Base-by-base conservation (phyloP, 2,113 vertebrate species). In the Coryphaenoides rupestris region DNA sequence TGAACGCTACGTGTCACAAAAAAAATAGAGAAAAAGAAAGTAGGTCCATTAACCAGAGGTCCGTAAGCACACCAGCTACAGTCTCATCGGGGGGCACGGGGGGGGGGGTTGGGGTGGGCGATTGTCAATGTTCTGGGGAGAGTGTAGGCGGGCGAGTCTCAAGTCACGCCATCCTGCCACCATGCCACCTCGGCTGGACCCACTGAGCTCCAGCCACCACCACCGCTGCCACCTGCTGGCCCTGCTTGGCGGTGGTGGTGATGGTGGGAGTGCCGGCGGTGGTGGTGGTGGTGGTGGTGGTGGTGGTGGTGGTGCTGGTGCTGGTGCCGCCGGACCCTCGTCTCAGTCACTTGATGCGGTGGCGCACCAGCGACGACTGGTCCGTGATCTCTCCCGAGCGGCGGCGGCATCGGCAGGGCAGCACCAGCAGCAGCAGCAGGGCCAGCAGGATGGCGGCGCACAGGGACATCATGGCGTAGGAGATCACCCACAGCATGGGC, bases 331-430 rank as follows among this genome's bases (percentile, higher is more conserved):
- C 33, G 13, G 33, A 40, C 33, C 33, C 33, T 12, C 5, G 63
- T 74, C 77, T 84, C 76, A 76, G 79, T 96, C 89, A 98, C 58
- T 98, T 98, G 93, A 97, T 96, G 21, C 96, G 93, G 64, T 99
- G 92, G 19, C 90, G 93, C 40, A 99, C 93, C 1, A 99, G 90
- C 0, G 96, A 97, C 10, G 97, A 99, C 75, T 96, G 93, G 0
- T 98, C 97, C 0, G 92, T 98, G 62, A 99, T 92, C 28, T 92
- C 91, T 4, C 93, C 92, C 0, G 81, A 87, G 58, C 86, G 72
- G 58, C 86, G 72, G 58, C 12, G 56, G 9, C 69, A 78, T 1
- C 77, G 73, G 59, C 84, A 92, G 0, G 96, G 95, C 60, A 95
- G 67, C 0, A 94, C 78, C 55, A 98, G 91, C 70, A 96, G 79